Evolutionary conservation across 2,797 vertebrate genomes (phyloP), one percentile per base, ranked within the genome.

Genomic region (Bucorvus abyssinicus): DNA sequence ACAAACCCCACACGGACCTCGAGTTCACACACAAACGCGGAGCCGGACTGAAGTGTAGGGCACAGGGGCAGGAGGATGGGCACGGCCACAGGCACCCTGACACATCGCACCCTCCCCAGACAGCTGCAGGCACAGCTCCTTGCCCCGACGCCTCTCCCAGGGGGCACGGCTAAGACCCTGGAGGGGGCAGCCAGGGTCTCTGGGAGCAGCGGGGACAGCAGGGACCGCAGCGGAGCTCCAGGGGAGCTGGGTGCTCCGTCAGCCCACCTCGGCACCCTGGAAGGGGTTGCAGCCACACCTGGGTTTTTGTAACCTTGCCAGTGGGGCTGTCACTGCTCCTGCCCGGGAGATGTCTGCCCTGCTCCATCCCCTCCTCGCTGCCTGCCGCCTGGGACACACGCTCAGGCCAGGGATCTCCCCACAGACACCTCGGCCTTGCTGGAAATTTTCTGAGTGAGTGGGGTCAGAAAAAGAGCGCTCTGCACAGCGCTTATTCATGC

Each of bases 401-500:
- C 52, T 53, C n/a, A 24, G 74, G 34, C 40, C 47, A 22, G 45
- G 52, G 52, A 57, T 13, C 63, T 57, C 56, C 69, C 15, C 19
- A 7, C 50, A 16, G 3, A 12, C 42, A 7, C 32, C 20, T 42
- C 75, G 82, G 70, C 47, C 29, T 71, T 44, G 3, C 27, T 34
- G 70, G 45, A 49, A 65, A 27, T 32, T 8, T 52, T 49, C 87
- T 32, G 22, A 53, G 86, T 32, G 22, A 53, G 86, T 3, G 17
- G 42, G 87, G 56, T 53, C 69, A 42, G 53, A 53, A 47, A 76
- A 69, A 34, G 6, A 5, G 69, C 59, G 29, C 42, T 75, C 16
- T 2, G 4, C 40, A 61, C 75, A 52, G 93, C 45, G 1, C 89
- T 90, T 93, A 91, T 89, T 95, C 96, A 84, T 59, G 82, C 97